Evolutionary conservation across 2,888 invertebrate species (phyloP).

Genomic region (Xestia rhomboidea): DNA sequence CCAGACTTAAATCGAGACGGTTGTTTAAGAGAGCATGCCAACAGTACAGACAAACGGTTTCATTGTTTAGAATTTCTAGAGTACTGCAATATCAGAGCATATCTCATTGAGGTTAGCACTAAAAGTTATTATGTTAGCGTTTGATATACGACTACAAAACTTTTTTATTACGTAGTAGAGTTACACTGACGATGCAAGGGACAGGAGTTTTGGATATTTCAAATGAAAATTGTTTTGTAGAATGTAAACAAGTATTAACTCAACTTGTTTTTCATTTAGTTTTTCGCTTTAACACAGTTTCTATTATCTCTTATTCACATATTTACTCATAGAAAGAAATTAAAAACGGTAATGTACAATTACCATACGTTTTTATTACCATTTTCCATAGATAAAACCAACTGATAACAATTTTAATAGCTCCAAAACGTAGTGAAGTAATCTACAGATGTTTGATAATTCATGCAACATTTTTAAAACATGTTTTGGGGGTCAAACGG

Average conservation of each 20-base stretch:
- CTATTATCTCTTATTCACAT: constrained; percentile 1
- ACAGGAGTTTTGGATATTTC: not conserved
- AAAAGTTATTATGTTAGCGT: constrained; percentile 19
- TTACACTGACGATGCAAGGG: not conserved
- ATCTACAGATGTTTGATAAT: constrained; percentile 62
- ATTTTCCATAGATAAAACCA: constrained; percentile 54
- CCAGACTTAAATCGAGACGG: not conserved
- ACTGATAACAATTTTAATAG: constrained; percentile 62
- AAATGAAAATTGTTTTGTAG: constrained; percentile 29
- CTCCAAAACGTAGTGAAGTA: constrained; percentile 49
- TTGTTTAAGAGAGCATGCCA: constrained; percentile 4
- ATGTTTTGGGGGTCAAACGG: constrained; percentile 55
- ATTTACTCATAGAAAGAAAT: not conserved
- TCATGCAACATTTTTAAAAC: constrained; percentile 54
- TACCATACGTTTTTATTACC: constrained; percentile 47
- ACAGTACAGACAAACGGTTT: not conserved
- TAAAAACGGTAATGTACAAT: constrained; percentile 43
- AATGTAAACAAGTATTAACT: constrained; percentile 7
- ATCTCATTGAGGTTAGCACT: constrained; percentile 5
- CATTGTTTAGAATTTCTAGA: not conserved
- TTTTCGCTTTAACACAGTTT: not conserved
- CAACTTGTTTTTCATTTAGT: constrained; percentile 10
- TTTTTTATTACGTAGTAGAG: constrained; percentile 31
- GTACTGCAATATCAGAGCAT: constrained; percentile 17
- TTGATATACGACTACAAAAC: constrained; percentile 22